Evolutionary conservation across 1,140 invertebrate species (phyloP), one percentile per base, ranked within the genome.

Genomic region (Vollenhovia emeryi): DNA sequence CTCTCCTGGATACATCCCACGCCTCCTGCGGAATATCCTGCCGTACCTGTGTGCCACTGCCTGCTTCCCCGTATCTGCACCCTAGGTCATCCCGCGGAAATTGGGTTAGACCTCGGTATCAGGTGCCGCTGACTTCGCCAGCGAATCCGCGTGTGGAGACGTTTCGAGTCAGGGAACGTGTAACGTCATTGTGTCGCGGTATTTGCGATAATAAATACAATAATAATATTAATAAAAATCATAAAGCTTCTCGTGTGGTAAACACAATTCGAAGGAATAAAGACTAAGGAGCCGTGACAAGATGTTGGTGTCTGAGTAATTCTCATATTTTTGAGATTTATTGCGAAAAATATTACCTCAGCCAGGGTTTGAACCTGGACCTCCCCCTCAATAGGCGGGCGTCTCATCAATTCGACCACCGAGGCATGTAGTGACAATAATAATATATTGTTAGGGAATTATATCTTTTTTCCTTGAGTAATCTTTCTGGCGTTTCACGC

Each of bases 21-120:
- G 45, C 83, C 87, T 83, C 76, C 89, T 84, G 88, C 90, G 79
- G 76, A 86, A 92, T 84, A 89, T 91, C 87, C 87, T 90, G 87
- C 82, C 66, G 74, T 86, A 80, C 88, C 86, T 85, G 89, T 62
- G 43, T 45, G 33, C 33, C 36, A 60, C 45, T 57, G 69, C 75
- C 27, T 66, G 48, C 59, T 27, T 43, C 18, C 3, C 40, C 21
- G 36, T 27, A 43, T 30, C 11, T 69, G 13, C 50, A 40, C 69
- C 27, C 87, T 78, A 86, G 90, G 87, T 92, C 91, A 91, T 89
- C 80, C 84, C 71, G 69, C 60, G 74, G 71, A 87, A 89, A 89
- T 89, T 89, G 52, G 87, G 87, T 90, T 89, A 86, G 76, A 86
- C 82, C 88, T 86, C 85, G 88, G 80, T 87, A 90, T 87, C 84